phyloP scores from a whole-genome alignment of 2,113 vertebrate genomes.

The Psittacula cyanocephala region DNA sequence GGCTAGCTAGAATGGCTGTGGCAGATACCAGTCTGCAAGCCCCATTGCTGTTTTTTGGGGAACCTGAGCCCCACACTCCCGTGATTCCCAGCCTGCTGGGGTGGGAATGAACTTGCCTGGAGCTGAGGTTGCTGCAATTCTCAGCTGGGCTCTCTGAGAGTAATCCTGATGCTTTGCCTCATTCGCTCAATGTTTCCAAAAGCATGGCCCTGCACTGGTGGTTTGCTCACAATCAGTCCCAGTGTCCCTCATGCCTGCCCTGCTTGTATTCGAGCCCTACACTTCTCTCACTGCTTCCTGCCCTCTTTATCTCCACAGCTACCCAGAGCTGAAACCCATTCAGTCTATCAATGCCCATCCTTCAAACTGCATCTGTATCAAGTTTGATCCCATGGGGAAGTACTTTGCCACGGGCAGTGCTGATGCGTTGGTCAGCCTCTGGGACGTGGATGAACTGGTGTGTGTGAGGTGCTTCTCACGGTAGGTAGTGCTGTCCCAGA shows the following conservation, averaged over 20 bases:
- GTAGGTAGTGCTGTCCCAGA: conserved; percentile 51
- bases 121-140: neutral
- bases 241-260: neutral
- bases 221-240: neutral
- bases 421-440: conserved; percentile 94
- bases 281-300: neutral
- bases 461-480: conserved; percentile 98
- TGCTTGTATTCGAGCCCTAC: neutral
- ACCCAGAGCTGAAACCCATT: conserved; percentile 95
- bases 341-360: conserved; percentile 99
- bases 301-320: conserved; percentile 73
- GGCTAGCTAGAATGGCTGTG: neutral
- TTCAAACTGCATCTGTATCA: conserved; percentile 99
- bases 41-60: neutral
- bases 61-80: fast-evolving
- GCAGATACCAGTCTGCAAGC: neutral
- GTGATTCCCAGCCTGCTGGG: neutral
- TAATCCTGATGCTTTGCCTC: neutral
- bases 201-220: fast-evolving
- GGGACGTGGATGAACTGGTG: conserved; percentile 95
- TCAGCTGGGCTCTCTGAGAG: fast-evolving
- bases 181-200: neutral
- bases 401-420: conserved; percentile 98
- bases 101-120: neutral
- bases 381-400: conserved; percentile 95